Conservation (phyloP, 2,888 invertebrate species). For the Calliopum simillimum region DNA sequence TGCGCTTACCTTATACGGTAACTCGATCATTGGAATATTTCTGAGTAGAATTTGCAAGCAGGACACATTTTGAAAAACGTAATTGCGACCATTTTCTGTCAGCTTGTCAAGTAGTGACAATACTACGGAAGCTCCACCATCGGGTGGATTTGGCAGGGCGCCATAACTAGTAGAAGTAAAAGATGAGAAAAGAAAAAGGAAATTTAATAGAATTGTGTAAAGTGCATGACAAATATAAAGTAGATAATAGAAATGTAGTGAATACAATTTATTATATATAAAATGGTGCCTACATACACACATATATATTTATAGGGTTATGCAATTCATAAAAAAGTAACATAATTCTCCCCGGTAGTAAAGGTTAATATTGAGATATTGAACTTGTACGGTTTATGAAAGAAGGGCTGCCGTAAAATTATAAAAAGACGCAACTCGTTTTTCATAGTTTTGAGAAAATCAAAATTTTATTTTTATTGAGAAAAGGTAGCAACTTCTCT, state of each 20-base stretch:
- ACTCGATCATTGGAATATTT: slow-evolving; percentile 72
- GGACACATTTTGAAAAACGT: slow-evolving; percentile 77
- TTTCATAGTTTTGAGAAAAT: no score
- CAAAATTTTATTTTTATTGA: no score
- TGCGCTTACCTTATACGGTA: slow-evolving; percentile 67
- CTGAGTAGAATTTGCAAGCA: slow-evolving; percentile 78
- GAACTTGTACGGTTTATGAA: no score
- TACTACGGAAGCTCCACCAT: slow-evolving; percentile 73
- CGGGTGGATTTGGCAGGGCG: slow-evolving; percentile 72
- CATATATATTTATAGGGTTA: no score
- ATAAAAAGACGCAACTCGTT: no score
- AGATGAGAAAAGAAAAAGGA: not conserved
- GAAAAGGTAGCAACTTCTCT: no score
- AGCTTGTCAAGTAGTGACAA: slow-evolving; percentile 76
- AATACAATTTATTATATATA: not conserved
- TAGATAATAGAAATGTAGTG: slow-evolving; percentile 4
- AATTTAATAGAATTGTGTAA: not conserved
- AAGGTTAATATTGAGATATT: no score
- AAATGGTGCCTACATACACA: no score
- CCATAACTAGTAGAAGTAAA: slow-evolving; percentile 71
- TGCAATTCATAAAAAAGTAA: no score
- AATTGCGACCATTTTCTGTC: slow-evolving; percentile 72
- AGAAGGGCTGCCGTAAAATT: no score
- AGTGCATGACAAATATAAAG: not conserved
- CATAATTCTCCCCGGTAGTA: no score